A percentile compares a stretch with the other conserved stretches of the same genome.
phyloP scores from a whole-genome alignment of 2,888 invertebrate genomes.

The Ophion costatus region DNA sequence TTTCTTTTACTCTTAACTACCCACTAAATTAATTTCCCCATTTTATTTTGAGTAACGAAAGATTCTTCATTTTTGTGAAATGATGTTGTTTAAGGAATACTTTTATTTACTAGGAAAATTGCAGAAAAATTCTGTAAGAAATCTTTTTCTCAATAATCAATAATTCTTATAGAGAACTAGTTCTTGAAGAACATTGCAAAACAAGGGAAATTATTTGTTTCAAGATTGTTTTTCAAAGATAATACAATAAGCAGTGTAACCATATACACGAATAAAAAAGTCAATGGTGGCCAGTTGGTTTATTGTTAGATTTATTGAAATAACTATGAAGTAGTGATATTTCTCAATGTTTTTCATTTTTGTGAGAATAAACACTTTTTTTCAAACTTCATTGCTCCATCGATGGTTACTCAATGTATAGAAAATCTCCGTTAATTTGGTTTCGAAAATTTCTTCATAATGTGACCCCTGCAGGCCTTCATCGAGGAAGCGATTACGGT shows the following conservation, averaged over 20 bases:
- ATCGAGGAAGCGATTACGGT: conserved; percentile 41
- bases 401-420: neutral
- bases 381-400: neutral
- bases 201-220: neutral
- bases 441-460: conserved; percentile 69
- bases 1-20: neutral
- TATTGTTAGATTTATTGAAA: neutral
- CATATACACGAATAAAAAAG: neutral
- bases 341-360: neutral
- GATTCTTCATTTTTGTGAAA: too few species aligned
- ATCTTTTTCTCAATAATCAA: too few species aligned
- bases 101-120: neutral
- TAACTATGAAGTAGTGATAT: neutral
- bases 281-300: neutral
- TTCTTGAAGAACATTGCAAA: neutral
- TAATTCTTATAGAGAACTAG: too few species aligned
- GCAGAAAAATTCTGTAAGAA: neutral
- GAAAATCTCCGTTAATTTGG: conserved; percentile 71
- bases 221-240: neutral
- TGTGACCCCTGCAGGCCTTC: conserved; percentile 56
- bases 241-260: too few species aligned
- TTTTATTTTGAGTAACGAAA: too few species aligned
- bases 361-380: neutral
- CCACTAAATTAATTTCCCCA: too few species aligned
- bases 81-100: too few species aligned